Conservation (phyloP, 2,888 invertebrate species). For the Rutpela maculata region DNA sequence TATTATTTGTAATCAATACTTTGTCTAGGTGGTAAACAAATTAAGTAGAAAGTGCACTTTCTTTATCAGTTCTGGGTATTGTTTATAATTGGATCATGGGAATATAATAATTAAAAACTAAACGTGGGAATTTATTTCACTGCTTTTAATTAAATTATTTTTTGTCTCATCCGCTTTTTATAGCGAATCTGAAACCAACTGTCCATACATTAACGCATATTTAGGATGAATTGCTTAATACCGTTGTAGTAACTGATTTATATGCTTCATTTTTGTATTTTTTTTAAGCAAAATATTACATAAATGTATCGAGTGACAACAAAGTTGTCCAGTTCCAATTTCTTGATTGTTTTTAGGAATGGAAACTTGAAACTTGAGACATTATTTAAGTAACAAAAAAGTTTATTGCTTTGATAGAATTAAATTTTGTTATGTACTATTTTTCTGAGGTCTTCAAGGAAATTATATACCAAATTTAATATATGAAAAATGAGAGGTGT, state of each 20-base stretch:
- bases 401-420: too few relatives aligned
- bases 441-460: too few relatives aligned
- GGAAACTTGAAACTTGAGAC: too few relatives aligned
- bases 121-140: slow-evolving; percentile 20
- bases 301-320: neutral
- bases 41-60: slow-evolving; percentile 32
- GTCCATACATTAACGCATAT: neutral
- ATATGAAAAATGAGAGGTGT: too few relatives aligned
- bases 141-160: neutral
- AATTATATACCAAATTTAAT: too few relatives aligned
- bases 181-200: neutral
- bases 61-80: neutral
- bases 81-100: slow-evolving; percentile 27
- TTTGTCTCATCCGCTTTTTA: slow-evolving; percentile 7
- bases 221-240: neutral
- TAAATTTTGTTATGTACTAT: too few relatives aligned
- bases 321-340: too few relatives aligned
- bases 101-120: slow-evolving; percentile 8
- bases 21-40: neutral
- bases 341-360: too few relatives aligned
- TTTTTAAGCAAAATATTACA: neutral
- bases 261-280: neutral
- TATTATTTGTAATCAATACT: slow-evolving; percentile 22
- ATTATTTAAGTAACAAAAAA: too few relatives aligned
- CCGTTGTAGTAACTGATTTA: neutral